Evolutionary conservation across 2,888 invertebrate genomes (phyloP), one percentile per base, ranked within the genome.

Genomic region (Hedya salicella): DNA sequence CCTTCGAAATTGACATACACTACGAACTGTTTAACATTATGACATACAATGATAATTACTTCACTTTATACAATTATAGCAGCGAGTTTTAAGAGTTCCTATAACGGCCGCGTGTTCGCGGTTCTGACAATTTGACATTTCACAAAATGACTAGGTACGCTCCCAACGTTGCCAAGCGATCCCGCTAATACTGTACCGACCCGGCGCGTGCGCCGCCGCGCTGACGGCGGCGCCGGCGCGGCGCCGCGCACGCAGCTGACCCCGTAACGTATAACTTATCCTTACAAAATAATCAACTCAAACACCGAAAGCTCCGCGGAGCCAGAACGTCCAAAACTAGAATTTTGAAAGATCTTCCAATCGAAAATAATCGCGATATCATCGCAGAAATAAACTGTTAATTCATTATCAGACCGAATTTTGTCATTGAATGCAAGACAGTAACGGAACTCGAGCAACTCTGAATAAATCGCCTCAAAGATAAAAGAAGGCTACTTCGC

Each of bases 21-120:
- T 91, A 91, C 86, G 71, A 85, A 85, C 85, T 82, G 87, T 90
- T 87, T 85, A 88, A 89, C 78, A 86, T 89, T 89, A 91, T 87
- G 89, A 88, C 85, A 88, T 89, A 89, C 86, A 89, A 89, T 87
- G 88, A 89, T 87, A 87, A 91, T 90, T 90, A 92, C 83, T 90
- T 93, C 92, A 93, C 92, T 93, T 93, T 94, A 93, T 94, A 94
- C 94, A 93, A 94, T 94, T 94, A 94, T 93, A 95, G 94, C 94
- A 95, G 95, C 95, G 95, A 95, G 95, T 95, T 94, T 95, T 94
- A 92, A 94, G 94, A 95, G 94, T 95, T 95, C 94, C 95, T 94
- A 94, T 94, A 93, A 92, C 91, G 94, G 91, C 89, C 91, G 92
- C 90, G 82, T 82, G 77, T 76, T 79, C 83, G 89, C 91, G 90